phyloP scores from a whole-genome alignment of 1,140 invertebrate species.

The Latrodectus geometricus region DNA sequence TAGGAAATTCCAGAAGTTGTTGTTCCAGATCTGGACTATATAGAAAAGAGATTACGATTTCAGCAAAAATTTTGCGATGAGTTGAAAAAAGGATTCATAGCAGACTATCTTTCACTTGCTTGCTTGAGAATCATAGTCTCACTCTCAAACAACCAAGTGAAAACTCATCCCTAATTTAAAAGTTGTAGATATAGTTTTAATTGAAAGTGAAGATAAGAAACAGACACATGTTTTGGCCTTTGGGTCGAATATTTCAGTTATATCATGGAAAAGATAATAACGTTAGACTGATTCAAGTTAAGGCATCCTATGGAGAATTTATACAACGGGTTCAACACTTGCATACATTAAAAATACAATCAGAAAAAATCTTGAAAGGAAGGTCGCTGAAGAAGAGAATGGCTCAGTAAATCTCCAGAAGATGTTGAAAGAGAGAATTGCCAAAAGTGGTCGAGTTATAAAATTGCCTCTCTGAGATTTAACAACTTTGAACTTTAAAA shows the following conservation, averaged over 20 bases:
- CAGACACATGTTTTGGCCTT: background rate
- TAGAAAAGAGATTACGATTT: slow-evolving; percentile 7
- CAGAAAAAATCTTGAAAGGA: no score
- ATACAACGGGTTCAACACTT: background rate
- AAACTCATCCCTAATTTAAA: background rate
- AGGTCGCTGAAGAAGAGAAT: no score
- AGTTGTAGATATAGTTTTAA: background rate
- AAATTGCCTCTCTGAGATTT: no score
- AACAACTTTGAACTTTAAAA: no score
- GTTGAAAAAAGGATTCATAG: background rate
- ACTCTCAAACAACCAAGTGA: background rate
- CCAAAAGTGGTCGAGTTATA: no score
- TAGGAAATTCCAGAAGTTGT: background rate
- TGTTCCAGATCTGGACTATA: background rate
- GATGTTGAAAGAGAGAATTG: no score
- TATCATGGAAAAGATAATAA: background rate
- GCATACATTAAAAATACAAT: background rate
- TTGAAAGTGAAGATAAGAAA: background rate
- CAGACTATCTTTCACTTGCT: background rate
- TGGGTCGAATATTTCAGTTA: background rate
- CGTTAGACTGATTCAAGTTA: background rate
- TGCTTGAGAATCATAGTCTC: no score
- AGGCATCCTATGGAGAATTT: background rate
- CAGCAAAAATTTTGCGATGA: background rate
- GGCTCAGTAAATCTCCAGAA: no score